Evolutionary conservation across 2,888 invertebrate genomes (phyloP).

Genomic region (Brachyptera putata): DNA sequence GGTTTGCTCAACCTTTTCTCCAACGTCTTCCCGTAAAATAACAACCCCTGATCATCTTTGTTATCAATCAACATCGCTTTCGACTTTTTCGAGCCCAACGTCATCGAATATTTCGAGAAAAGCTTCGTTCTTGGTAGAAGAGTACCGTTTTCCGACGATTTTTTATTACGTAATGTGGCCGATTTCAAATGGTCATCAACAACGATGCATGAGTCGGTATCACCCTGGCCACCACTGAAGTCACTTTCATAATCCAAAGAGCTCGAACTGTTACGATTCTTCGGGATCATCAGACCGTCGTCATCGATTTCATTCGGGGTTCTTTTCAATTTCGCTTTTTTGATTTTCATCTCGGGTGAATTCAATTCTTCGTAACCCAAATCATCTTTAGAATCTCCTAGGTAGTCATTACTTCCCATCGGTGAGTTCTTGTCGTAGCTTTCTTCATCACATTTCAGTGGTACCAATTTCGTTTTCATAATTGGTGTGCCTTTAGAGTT

Average conservation of each 20-base stretch:
- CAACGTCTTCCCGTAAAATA: conserved; percentile 36
- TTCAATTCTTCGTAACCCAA: conserved; percentile 3
- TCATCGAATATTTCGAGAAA: conserved; percentile 45
- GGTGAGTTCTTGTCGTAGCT: not conserved
- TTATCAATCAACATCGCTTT: conserved; percentile 36
- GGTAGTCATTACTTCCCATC: not conserved
- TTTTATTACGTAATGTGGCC: not conserved
- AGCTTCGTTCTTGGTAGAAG: conserved; percentile 68
- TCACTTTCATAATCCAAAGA: conserved; percentile 20
- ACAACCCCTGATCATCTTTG: conserved; percentile 22
- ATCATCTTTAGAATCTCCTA: conserved; percentile 8
- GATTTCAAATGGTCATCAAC: conserved; percentile 64
- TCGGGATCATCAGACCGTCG: conserved; percentile 26
- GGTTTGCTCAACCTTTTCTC: conserved; percentile 38
- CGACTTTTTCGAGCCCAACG: conserved; percentile 10
- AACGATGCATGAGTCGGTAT: conserved; percentile 64
- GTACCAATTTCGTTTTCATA: conserved; percentile 17
- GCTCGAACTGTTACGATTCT: not conserved
- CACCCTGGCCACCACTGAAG: conserved; percentile 37
- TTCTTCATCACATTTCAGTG: conserved; percentile 5
- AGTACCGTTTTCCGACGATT: conserved; percentile 39
- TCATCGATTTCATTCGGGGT: conserved; percentile 22
- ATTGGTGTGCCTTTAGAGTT: conserved; percentile 26
- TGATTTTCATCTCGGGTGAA: conserved; percentile 6
- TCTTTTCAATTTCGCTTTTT: conserved; percentile 11